Conservation (phyloP, 2,113 vertebrate species). For the Gavia stellata region DNA sequence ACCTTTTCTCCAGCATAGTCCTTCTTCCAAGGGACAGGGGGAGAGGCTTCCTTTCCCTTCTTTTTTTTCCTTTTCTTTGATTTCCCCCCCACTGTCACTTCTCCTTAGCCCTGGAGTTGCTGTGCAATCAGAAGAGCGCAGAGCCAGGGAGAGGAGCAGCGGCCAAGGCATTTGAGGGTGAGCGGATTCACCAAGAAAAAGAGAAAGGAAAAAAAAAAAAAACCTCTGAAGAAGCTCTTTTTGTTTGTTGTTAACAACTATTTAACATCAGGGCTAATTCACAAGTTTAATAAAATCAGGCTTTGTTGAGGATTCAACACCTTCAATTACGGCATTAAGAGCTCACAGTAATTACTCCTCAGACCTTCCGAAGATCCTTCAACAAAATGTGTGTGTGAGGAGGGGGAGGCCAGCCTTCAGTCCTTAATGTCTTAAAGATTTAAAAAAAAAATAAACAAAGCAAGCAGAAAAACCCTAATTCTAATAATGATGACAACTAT, state of each 20-base stretch:
- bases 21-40: not conserved
- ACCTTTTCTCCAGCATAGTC: not conserved
- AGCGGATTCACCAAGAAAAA: not conserved
- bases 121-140: not conserved
- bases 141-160: not conserved
- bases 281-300: not conserved
- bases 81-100: not conserved
- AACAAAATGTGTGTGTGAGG: not conserved
- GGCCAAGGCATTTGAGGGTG: not conserved
- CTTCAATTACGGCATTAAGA: not conserved
- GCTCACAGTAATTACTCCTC: not conserved
- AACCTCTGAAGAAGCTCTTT: not conserved
- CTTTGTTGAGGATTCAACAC: slow-evolving; percentile 43
- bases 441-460: not conserved
- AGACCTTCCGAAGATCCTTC: slow-evolving; percentile 1
- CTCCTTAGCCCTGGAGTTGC: not conserved
- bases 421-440: not conserved
- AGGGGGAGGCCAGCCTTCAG: not conserved
- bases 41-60: not conserved
- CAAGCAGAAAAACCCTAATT: not conserved
- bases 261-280: not conserved
- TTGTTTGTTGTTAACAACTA: slow-evolving; percentile 5
- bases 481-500: not conserved
- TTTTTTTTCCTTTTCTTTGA: not conserved
- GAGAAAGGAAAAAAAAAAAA: not conserved